Base-by-base conservation (phyloP, 2,113 vertebrate genomes). In the Nipponia nippon region DNA sequence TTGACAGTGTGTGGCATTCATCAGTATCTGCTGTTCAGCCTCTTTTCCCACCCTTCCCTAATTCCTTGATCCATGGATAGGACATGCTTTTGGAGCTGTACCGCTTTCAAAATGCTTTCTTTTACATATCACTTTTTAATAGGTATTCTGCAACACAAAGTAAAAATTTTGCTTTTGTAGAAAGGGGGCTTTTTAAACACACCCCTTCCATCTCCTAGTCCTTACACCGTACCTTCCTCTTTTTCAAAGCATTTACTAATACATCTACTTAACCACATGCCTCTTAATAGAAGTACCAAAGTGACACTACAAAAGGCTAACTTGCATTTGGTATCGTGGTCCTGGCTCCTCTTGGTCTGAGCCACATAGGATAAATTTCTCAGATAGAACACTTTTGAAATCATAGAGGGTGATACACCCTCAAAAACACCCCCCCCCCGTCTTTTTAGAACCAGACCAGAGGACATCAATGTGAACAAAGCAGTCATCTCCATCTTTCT, bases 21-120 rank as follows among this genome's bases (percentile, higher is more conserved):
- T 21, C 44, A 58, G 49, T 29, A 30, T 72, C 44, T 84, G 73
- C 58, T 49, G 3, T 29, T 92, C 52, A 59, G 8, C 55, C 19
- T 76, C 26, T 34, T 34, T 87, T 38, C 38, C 53, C 59, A 83
- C 34, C 65, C 82, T 90, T 36, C 76, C 75, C 50, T 44, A 32
- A 34, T 32, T 56, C 89, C 58, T 53, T 58, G 62, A 75, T 89
- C 38, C 83, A 21, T 7, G 30, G 72, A 38, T 5, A 65, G 63
- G 55, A 85, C 46, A 46, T 40, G 53, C 58, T 80, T 73, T 82
- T 58, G 87, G 83, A 93, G 76, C 56, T 65, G 94, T 96, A 95
- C 94, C 91, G 71, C 91, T 96, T 96, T 94, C 77, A 83, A 80
- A 63, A 93, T 13, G 20, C 53, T 88, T 83, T 70, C 56, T 93